phyloP scores from a whole-genome alignment of 2,888 invertebrate species.

The Diarsia brunnea region DNA sequence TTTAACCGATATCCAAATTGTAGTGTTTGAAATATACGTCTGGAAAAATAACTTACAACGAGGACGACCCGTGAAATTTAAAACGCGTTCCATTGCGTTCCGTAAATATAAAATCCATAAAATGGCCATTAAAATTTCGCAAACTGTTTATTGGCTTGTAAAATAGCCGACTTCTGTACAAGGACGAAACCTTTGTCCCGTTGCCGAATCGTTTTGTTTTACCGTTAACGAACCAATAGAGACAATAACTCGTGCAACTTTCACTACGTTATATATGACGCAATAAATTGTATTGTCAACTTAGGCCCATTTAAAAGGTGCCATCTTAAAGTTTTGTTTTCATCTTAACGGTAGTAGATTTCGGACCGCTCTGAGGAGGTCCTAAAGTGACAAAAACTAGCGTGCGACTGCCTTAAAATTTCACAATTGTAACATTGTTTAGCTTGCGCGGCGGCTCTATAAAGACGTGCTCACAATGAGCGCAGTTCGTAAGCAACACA shows the following conservation, averaged over 20 bases:
- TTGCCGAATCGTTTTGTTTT: constrained; percentile 78
- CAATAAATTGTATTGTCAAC: constrained; percentile 85
- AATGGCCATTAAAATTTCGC: constrained; percentile 81
- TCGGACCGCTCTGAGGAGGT: constrained; percentile 79
- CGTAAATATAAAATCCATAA: constrained; percentile 70
- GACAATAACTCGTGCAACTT: constrained; percentile 83
- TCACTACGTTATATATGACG: constrained; percentile 88
- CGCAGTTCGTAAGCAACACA: constrained; percentile 78
- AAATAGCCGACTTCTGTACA: constrained; percentile 83
- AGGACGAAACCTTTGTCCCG: constrained; percentile 78
- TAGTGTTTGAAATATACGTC: constrained; percentile 23
- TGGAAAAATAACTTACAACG: constrained; percentile 24
- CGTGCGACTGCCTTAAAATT: constrained; percentile 80
- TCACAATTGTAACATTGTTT: constrained; percentile 80
- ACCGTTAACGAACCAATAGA: constrained; percentile 83
- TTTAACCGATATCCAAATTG: neutral
- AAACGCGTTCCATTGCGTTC: constrained; percentile 58
- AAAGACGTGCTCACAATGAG: constrained; percentile 78
- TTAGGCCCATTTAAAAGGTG: constrained; percentile 75
- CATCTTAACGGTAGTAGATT: constrained; percentile 86
- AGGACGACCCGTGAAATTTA: constrained; percentile 40
- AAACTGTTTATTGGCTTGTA: constrained; percentile 82
- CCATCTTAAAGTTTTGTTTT: constrained; percentile 81
- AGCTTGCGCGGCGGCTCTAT: constrained; percentile 76
- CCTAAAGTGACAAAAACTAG: constrained; percentile 80